phyloP scores from a whole-genome alignment of 1,140 invertebrate species.

The Meteorus sp. region DNA sequence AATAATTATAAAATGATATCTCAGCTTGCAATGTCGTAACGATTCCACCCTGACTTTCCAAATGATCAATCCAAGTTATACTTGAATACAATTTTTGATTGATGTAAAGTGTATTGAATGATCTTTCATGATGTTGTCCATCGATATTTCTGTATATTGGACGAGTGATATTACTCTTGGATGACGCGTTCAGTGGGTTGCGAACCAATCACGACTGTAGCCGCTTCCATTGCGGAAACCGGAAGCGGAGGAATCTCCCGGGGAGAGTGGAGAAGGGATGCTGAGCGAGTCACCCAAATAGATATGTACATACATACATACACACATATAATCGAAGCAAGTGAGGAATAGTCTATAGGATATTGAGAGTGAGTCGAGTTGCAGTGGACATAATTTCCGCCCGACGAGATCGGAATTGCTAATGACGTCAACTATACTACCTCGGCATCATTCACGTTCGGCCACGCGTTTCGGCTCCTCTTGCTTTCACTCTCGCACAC shows the following conservation, averaged over 20 bases:
- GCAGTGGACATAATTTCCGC: conserved; percentile 62
- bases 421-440: conserved; percentile 59
- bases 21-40: no score
- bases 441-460: conserved; percentile 55
- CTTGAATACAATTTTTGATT: neutral
- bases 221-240: conserved; percentile 52
- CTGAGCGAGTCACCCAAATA: conserved; percentile 2
- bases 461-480: conserved; percentile 37
- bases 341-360: conserved; percentile 46
- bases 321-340: neutral
- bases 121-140: neutral
- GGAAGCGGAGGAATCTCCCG: conserved; percentile 56
- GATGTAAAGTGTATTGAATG: neutral
- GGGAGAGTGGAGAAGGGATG: conserved; percentile 25
- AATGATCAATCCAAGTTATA: no score
- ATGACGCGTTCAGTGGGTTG: conserved; percentile 32
- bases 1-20: no score
- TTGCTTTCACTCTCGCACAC: no score
- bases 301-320: conserved; percentile 25
- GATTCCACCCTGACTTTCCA: no score
- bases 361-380: conserved; percentile 59
- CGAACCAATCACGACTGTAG: conserved; percentile 46
- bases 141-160: conserved; percentile 37
- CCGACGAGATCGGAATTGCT: conserved; percentile 62
- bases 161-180: conserved; percentile 34